phyloP scores from a whole-genome alignment of 1,140 invertebrate genomes.

The Nasonia vitripennis region DNA sequence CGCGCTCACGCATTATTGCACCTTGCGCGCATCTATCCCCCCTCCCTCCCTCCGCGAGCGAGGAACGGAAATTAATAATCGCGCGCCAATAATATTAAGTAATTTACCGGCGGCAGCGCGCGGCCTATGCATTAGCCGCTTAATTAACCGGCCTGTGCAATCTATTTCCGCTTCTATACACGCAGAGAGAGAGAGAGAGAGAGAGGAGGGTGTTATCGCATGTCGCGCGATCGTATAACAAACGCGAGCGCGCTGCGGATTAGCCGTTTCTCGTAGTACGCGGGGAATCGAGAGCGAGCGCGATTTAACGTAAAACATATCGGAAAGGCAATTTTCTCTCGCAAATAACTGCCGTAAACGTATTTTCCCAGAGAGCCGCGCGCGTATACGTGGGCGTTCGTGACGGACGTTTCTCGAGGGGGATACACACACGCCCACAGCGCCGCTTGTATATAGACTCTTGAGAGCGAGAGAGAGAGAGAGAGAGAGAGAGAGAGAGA shows the following conservation, averaged over 20 bases:
- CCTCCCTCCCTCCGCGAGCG: neutral
- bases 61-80: slow-evolving; percentile 43
- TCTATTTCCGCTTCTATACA: too few species aligned
- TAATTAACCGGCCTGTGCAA: too few species aligned
- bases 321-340: slow-evolving; percentile 1
- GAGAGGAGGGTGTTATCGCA: too few species aligned
- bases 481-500: too few species aligned
- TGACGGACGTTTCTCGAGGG: slow-evolving; percentile 36
- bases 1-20: slow-evolving; percentile 35
- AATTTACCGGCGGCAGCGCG: slow-evolving; percentile 9
- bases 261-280: too few species aligned
- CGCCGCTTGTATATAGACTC: neutral
- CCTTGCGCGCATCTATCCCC: slow-evolving; percentile 43
- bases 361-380: neutral
- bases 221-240: too few species aligned
- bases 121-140: too few species aligned
- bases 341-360: slow-evolving; percentile 22
- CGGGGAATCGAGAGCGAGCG: too few species aligned
- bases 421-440: slow-evolving; percentile 28
- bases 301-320: slow-evolving; percentile 5
- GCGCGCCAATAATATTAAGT: slow-evolving; percentile 38
- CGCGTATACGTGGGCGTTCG: slow-evolving; percentile 21
- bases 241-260: too few species aligned
- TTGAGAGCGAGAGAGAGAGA: too few species aligned
- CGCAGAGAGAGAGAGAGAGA: too few species aligned